Evolutionary conservation across 2,888 invertebrate genomes (phyloP).

Genomic region (Ophion costatus): DNA sequence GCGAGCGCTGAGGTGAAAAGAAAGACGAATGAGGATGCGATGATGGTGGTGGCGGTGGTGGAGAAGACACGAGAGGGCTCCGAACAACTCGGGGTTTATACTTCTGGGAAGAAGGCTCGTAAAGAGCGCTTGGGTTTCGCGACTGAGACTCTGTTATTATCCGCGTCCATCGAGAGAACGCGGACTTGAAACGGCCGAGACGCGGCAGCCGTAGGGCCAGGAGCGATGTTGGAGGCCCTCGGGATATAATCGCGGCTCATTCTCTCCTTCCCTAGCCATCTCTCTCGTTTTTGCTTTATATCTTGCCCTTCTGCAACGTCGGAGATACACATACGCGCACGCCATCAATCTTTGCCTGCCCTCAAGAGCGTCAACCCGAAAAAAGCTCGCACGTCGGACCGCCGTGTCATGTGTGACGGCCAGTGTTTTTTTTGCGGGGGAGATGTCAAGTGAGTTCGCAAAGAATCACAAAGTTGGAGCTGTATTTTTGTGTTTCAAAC

Average conservation of each 20-base stretch:
- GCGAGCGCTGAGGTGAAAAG: constrained; percentile 41
- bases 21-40: constrained; percentile 47
- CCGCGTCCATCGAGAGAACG: constrained; percentile 68
- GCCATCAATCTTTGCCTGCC: constrained; percentile 53
- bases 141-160: constrained; percentile 82
- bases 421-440: no score
- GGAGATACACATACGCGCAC: constrained; percentile 26
- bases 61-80: constrained; percentile 57
- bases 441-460: no score
- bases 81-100: constrained; percentile 78
- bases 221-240: constrained; percentile 73
- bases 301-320: constrained; percentile 76
- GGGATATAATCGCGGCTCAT: constrained; percentile 78
- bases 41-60: constrained; percentile 28
- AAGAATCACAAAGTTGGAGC: no score
- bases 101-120: constrained; percentile 83
- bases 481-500: no score
- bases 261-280: constrained; percentile 57
- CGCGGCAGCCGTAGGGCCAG: constrained; percentile 68
- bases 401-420: constrained; percentile 4
- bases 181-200: constrained; percentile 74
- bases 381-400: constrained; percentile 13
- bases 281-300: constrained; percentile 71
- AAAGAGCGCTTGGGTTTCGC: constrained; percentile 80
- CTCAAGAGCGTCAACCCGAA: constrained; percentile 51